Base-by-base conservation (phyloP, 1,140 invertebrate species). In the Scaptomyza hsui region DNA sequence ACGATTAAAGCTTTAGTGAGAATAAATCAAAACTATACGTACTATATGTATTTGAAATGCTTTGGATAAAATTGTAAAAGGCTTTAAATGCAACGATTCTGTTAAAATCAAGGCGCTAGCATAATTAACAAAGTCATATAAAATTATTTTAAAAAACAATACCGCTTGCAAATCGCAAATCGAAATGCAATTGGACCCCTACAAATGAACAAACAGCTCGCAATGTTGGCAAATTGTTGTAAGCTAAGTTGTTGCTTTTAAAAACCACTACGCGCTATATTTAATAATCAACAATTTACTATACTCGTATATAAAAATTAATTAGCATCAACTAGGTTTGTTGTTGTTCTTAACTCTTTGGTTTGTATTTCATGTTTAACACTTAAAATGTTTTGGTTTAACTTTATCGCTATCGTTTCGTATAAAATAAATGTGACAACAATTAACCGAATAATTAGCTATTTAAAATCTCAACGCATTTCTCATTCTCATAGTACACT, bases 241-340 rank as follows among this genome's bases (percentile, higher is more conserved):
- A 56, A 26, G 41, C 57, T 63, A 67, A 44, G 35, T 56, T 63
- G 60, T 47, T 60, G 70, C 24, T 45, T 73, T 88, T 89, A 72
- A 89, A 86, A 88, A 82, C 68, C 68, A 72, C 82, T 88, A 88
- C 68, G 52, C 63, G 61, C 78, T 82, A 88, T 82, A 76, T 77
- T 78, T 83, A 88, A 83, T 88, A 88, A 88, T 88, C 73, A 88
- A 88, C 82, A 88, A 88, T 88, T 88, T 49, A 73, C 83, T 88
- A 88, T 64, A 56, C 51, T 70, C 19, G 67, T 64, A 56, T 88
- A 77, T 86, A 86, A 86, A 88, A 88, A 89, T 73, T 73, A 78
- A 89, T 82, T 86, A 75, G 62, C 67, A 32, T 85, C 75, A 75
- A 85, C 79, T 83, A 82, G 53, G 62, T 67, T 65, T 47, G 12